Evolutionary conservation across 2,113 vertebrate genomes (phyloP), one percentile per base, ranked within the genome.

Genomic region (Cryptotis parvus): DNA sequence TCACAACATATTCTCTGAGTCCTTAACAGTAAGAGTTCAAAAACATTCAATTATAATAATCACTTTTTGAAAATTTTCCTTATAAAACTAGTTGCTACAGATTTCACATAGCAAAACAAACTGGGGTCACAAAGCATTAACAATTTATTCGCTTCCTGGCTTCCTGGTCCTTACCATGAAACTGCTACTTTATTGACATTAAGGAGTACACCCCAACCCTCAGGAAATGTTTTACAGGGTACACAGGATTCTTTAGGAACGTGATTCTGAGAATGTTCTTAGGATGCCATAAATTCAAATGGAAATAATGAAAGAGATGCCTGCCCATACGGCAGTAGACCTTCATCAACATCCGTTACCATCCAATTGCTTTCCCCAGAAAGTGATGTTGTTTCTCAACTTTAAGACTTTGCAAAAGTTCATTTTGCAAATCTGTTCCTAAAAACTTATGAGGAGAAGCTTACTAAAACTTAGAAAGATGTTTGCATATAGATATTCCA

Each of bases 1-100:
- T 97, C 91, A 96, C 93, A 92, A 90, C 92, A 93, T 94, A 97
- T 96, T 92, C 89, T 45, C 22, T 1, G 87, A 96, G 96, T 97
- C 94, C 95, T 95, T 90, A 92, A 91, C 74, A 94, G 94, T 82
- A 95, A 83, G 58, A 91, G 93, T 95, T 97, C 66, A 93, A 66
- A 90, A 92, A 20, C 68, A 55, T 0, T 88, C 73, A 84, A 49
- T 0, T 26, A 95, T 84, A 1, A 93, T 35, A 69, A 90, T 70
- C 3, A 79, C 37, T 55, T 83, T 94, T 81, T 95, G 89, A 1
- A 45, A 0, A 69, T 12, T 75, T 95, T 72, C 95, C 91, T 93
- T 58, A 86, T 75, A 92, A 91, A 92, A 82, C 0, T 26, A 27
- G 43, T 63, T 90, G 0, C 55, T 73, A 35, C 14, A 84, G 22